Evolutionary conservation across 2,797 vertebrate species (phyloP), one percentile per base, ranked within the genome.

Genomic region (Xenops minutus): DNA sequence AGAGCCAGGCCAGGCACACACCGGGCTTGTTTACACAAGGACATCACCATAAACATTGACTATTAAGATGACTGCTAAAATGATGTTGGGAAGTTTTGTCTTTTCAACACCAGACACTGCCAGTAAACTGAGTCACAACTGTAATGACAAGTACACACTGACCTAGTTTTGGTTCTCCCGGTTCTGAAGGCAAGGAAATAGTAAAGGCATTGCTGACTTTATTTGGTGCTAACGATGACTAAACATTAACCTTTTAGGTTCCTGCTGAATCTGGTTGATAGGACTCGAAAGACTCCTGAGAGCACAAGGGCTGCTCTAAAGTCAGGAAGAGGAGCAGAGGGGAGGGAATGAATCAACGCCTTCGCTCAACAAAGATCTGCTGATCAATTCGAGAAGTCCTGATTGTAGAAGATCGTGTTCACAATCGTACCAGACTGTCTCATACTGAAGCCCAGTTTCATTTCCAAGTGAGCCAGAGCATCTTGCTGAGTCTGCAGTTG

Each of bases 91-190:
- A 78, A 36, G 84, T 83, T 94, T 87, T 85, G 79, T 71, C 27
- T 62, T 91, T 87, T 69, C 5, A 56, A 80, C 88, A 75, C 83
- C 77, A 66, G 61, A 23, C 41, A 7, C 74, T 97, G 85, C 95
- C 95, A 96, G 88, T 95, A 97, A 96, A 95, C 85, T 94, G 96
- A 96, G 93, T 96, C 96, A 97, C 93, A 94, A 93, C 90, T 2
- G 71, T 88, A 76, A 94, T 37, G 80, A 89, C 88, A 95, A 95
- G 91, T 80, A 93, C 37, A 87, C 80, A 82, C 26, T 96, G 94
- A 95, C 94, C 96, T 96, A 95, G 86, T 95, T 97, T 95, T 83
- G 56, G 77, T 95, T 94, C 89, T 96, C 96, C 96, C 11, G 1
- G 84, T 88, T 95, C 83, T 94, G 88, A 95, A 95, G 85, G 54